Percentiles rank a stretch among this genome's conserved stretches.
Conservation (phyloP, 2,888 invertebrate genomes). For the Papilio elwesi region DNA sequence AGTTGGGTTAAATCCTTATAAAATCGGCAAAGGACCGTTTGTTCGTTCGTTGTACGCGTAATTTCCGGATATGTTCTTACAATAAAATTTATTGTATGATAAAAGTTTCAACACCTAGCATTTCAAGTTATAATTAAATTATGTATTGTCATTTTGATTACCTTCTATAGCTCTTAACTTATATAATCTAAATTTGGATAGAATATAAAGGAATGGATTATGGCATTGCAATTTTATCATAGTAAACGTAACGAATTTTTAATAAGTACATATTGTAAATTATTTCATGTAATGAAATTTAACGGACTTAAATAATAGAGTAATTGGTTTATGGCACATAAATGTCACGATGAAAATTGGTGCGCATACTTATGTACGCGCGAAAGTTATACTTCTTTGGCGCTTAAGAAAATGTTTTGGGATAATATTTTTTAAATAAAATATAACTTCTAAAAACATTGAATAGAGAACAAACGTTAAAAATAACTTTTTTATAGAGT, state of each 20-base stretch:
- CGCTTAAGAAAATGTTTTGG: no score
- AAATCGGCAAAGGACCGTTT: no score
- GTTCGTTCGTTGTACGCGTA: no score
- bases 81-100: conserved; percentile 43
- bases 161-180: conserved; percentile 54
- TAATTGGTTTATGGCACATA: conserved; percentile 31
- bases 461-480: no score
- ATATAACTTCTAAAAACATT: no score
- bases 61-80: no score
- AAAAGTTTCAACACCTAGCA: conserved; percentile 47
- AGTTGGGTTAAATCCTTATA: no score
- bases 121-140: conserved; percentile 53
- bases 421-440: no score
- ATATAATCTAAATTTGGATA: conserved; percentile 33
- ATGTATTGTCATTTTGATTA: conserved; percentile 77
- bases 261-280: conserved; percentile 42
- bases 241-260: conserved; percentile 17
- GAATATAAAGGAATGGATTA: conserved; percentile 8
- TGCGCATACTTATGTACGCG: no score
- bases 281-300: conserved; percentile 1
- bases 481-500: no score
- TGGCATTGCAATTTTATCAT: conserved; percentile 27
- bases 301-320: not conserved
- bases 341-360: no score
- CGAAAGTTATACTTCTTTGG: no score